Evolutionary conservation across 92 coral and sea anemone species (phyloP).

Genomic region (Ricordea florida): DNA sequence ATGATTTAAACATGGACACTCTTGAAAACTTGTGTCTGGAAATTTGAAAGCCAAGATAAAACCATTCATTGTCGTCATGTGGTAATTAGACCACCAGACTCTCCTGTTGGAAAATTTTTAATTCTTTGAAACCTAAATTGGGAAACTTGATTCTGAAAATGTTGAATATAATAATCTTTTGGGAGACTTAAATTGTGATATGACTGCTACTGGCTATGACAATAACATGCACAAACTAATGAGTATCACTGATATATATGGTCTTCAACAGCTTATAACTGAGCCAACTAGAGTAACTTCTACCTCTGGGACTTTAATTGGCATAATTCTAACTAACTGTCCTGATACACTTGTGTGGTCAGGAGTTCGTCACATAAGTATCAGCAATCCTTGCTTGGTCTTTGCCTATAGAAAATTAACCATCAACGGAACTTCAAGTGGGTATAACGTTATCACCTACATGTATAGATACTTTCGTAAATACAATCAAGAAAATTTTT

Average conservation of each 20-base stretch:
- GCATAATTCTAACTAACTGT: slow-evolving; percentile 21
- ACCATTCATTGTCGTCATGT: too few species aligned
- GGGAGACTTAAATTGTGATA: slow-evolving; percentile 59
- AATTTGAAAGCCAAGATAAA: slow-evolving; percentile 36
- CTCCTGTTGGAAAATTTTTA: slow-evolving; percentile 39
- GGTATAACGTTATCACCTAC: too few species aligned
- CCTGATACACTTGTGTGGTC: slow-evolving; percentile 41
- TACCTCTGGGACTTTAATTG: too few species aligned
- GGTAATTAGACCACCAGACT: slow-evolving; percentile 60
- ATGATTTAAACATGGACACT: slow-evolving; percentile 12
- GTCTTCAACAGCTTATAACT: slow-evolving; percentile 33
- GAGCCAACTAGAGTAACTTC: slow-evolving; percentile 41
- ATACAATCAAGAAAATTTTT: too few species aligned
- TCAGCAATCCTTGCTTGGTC: too few species aligned
- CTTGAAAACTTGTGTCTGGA: slow-evolving; percentile 43
- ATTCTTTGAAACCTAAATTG: slow-evolving; percentile 18
- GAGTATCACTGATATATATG: slow-evolving; percentile 31
- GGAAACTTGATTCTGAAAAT: slow-evolving; percentile 51
- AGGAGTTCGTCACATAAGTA: too few species aligned
- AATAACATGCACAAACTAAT: slow-evolving; percentile 26
- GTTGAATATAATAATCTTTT: slow-evolving; percentile 44
- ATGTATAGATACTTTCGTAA: too few species aligned
- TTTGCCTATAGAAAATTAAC: too few species aligned
- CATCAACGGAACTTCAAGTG: too few species aligned
- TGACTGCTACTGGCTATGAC: slow-evolving; percentile 28